These are phyloP conservation scores for Armadillidium nasatum DNA, from an alignment of 1,140 invertebrate species.

Conservation along the genomic window DNA sequence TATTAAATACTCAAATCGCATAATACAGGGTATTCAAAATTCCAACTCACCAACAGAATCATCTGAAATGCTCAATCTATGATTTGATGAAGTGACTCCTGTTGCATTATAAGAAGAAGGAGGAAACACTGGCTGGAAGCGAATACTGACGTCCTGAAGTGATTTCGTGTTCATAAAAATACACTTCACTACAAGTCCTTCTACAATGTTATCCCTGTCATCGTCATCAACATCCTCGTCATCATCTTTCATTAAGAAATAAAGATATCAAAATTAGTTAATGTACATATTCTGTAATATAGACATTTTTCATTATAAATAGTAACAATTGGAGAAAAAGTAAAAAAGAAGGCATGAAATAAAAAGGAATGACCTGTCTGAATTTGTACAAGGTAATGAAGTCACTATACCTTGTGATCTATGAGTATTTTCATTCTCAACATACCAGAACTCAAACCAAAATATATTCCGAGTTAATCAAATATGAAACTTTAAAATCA, in stretches of 20 bases:
- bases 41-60: conserved; percentile 28
- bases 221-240: conserved; percentile 28
- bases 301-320: too few relatives aligned
- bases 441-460: too few relatives aligned
- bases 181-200: conserved; percentile 39
- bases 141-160: conserved; percentile 35
- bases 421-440: too few relatives aligned
- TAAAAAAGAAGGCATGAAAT: too few relatives aligned
- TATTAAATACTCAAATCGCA: too few relatives aligned
- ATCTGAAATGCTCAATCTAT: conserved; percentile 26
- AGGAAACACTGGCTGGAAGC: conserved; percentile 38
- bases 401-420: too few relatives aligned
- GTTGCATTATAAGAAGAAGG: conserved; percentile 9
- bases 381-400: too few relatives aligned
- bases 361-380: too few relatives aligned
- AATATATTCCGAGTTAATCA: too few relatives aligned
- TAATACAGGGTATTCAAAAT: neutral
- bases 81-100: neutral
- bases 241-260: neutral
- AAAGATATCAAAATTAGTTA: neutral
- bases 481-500: too few relatives aligned
- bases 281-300: too few relatives aligned
- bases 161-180: conserved; percentile 40
- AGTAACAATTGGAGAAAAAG: too few relatives aligned
- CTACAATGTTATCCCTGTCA: conserved; percentile 31